Conservation (phyloP, 2,888 invertebrate genomes). For the Geophilus truncorum region DNA sequence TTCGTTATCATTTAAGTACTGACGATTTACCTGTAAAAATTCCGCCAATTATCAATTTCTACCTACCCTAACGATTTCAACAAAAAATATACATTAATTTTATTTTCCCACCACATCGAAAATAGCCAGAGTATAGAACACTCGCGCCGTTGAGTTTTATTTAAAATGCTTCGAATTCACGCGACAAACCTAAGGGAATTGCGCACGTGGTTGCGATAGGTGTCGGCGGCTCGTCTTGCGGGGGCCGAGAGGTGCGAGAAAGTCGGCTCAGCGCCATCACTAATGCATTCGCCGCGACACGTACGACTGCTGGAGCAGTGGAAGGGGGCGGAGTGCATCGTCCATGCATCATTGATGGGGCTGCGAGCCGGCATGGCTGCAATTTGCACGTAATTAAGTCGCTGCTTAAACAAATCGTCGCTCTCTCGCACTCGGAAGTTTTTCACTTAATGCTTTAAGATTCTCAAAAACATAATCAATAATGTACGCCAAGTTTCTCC, state of each 20-base stretch:
- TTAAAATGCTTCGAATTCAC: neutral
- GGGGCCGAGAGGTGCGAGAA: neutral
- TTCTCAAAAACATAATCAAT: neutral
- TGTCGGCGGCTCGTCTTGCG: neutral
- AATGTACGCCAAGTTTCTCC: neutral
- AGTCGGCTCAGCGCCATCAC: neutral
- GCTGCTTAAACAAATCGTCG: neutral
- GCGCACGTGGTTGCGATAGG: neutral
- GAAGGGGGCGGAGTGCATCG: neutral
- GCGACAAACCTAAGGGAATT: neutral
- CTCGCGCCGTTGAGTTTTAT: neutral
- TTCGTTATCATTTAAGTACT: no score
- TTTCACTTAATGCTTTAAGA: neutral
- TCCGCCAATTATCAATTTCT: no score
- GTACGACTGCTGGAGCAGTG: neutral
- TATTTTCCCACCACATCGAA: no score
- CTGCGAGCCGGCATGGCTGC: neutral
- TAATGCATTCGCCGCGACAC: neutral
- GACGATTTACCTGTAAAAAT: no score
- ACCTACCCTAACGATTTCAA: no score
- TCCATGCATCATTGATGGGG: neutral
- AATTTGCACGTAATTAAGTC: neutral
- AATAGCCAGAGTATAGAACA: neutral
- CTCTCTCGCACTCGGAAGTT: neutral
- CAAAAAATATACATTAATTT: no score